Evolutionary conservation across 1,140 invertebrate genomes (phyloP).

Genomic region (Rhizoglyphus robini): DNA sequence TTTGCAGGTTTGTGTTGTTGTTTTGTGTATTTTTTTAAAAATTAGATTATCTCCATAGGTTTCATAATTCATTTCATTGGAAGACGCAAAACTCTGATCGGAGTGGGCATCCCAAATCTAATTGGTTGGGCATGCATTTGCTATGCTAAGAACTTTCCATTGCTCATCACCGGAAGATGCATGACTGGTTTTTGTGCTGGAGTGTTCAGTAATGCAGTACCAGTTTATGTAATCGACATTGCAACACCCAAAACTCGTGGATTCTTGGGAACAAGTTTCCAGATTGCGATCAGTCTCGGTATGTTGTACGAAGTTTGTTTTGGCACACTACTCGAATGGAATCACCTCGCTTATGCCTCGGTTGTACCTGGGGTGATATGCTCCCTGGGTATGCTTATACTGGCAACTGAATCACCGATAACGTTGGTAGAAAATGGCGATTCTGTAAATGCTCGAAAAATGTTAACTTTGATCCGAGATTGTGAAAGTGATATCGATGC

Average conservation of each 20-base stretch:
- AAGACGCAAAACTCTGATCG: conserved; percentile 53
- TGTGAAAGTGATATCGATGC: background rate
- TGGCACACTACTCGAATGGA: conserved; percentile 15
- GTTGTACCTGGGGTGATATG: conserved; percentile 3
- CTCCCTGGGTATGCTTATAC: conserved; percentile 11
- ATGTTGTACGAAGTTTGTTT: background rate
- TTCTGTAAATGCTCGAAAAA: background rate
- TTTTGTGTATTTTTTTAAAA: background rate
- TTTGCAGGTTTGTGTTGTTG: conserved; percentile 25
- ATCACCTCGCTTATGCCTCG: background rate
- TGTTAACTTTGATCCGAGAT: conserved; percentile 1
- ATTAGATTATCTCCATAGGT: background rate
- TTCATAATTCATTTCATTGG: conserved; percentile 45
- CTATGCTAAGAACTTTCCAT: conserved; percentile 39
- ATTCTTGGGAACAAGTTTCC: conserved; percentile 60
- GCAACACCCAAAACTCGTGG: conserved; percentile 66
- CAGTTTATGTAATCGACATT: conserved; percentile 78
- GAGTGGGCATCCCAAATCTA: conserved; percentile 52
- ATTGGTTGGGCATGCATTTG: conserved; percentile 59
- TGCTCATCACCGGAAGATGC: conserved; percentile 48
- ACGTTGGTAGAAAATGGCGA: background rate
- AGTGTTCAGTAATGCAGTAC: conserved; percentile 43
- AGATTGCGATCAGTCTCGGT: conserved; percentile 36
- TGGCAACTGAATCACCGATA: conserved; percentile 18
- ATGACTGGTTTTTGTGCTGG: conserved; percentile 48